Evolutionary conservation across 1,140 invertebrate species (phyloP), one percentile per base, ranked within the genome.

Genomic region (Dysdera silvatica): DNA sequence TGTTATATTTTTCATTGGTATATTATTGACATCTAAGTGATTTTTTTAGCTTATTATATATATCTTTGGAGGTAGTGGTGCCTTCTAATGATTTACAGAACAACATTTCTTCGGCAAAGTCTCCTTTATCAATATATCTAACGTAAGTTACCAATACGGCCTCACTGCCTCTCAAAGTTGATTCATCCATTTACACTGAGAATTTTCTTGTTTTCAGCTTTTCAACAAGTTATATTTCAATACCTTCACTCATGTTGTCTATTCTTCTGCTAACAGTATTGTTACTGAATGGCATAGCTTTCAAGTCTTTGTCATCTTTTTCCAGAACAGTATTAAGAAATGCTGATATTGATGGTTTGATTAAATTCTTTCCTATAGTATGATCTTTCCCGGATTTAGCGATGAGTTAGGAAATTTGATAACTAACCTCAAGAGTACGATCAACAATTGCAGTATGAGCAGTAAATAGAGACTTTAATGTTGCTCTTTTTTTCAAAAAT

Each of bases 81-180:
- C 40, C 65, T 70, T 71, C 43, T 65, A 70, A 67, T 68, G 53
- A 52, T 70, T 70, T 70, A 63, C 62, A 68, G 59, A 71, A 70
- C 52, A 71, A 66, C 48, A 53, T 37, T 53, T 61, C 48, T 43
- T 52, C 55, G 26, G 29, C 26, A 32, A 60, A 28, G 7, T 65
- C 48, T 0, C 55, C 45, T 68, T 65, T 67, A 70, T 69, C 68
- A 67, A 67, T 64, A 67, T 33, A 60, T 33, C 60, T 55, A 20
- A 67, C 64, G 31, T 69, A 70, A 53, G 68, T 64, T 67, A 70
- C 56, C 53, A 70, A 57, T 64, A 71, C 23, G 18, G 56, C 54
- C 48, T 71, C 60, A 67, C 48, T 70, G 58, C 68, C 63, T 67
- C 1, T 26, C 18, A 62, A 12, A 32, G 52, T 41, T 24, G 61